phyloP scores from a whole-genome alignment of 2,797 vertebrate species.

The Crenuchus spilurus region DNA sequence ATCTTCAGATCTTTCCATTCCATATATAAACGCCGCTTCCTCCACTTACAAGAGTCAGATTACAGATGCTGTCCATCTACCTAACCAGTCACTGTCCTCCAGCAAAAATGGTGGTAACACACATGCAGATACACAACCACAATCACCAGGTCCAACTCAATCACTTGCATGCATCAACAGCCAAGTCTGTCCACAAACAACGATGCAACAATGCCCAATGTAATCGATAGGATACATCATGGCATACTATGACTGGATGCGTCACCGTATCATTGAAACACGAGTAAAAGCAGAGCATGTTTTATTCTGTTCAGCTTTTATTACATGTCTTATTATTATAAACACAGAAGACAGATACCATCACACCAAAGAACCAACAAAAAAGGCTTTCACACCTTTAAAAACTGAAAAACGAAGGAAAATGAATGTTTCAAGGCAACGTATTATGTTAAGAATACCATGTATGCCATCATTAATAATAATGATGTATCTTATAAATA shows the following conservation, averaged over 20 bases:
- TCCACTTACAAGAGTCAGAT: background rate
- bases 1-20: background rate
- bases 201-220: slow-evolving; percentile 15
- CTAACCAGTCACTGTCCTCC: background rate
- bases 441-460: background rate
- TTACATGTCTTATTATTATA: background rate
- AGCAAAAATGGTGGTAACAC: slow-evolving; percentile 9
- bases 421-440: background rate
- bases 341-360: background rate
- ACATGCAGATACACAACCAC: slow-evolving; percentile 24
- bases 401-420: background rate
- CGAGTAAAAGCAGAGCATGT: background rate
- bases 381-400: background rate
- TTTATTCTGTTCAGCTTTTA: background rate
- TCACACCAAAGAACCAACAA: background rate
- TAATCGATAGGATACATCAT: background rate
- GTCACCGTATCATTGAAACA: slow-evolving; percentile 10
- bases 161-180: slow-evolving; percentile 27
- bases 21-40: background rate
- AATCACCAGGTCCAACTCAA: slow-evolving; percentile 5
- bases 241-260: slow-evolving; percentile 7
- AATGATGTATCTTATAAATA: too few species aligned
- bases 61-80: background rate
- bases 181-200: slow-evolving; percentile 12
- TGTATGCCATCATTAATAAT: background rate